phyloP scores from a whole-genome alignment of 1,140 invertebrate species.

The Papilio polyxenes region DNA sequence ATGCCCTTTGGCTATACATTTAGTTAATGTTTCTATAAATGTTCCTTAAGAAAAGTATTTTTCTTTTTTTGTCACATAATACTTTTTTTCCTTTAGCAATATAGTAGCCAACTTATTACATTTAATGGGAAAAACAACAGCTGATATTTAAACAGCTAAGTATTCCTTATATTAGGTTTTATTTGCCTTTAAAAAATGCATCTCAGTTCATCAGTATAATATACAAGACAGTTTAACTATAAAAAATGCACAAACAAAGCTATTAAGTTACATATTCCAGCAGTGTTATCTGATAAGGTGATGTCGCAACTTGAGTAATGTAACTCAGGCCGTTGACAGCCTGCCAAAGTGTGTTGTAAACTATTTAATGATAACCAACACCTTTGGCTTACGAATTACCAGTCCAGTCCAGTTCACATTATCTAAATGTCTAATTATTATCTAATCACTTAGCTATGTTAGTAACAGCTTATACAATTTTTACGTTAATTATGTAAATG shows the following conservation, averaged over 20 bases:
- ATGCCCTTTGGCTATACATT: too few relatives aligned
- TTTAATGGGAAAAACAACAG: too few relatives aligned
- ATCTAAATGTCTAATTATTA: neutral
- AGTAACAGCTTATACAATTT: too few relatives aligned
- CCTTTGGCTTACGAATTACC: neutral
- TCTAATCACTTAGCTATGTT: neutral
- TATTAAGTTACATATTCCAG: constrained; percentile 26
- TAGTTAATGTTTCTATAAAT: too few relatives aligned
- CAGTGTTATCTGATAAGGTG: constrained; percentile 20
- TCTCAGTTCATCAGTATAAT: neutral
- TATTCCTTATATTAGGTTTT: neutral
- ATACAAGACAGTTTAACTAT: neutral
- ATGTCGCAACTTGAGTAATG: constrained; percentile 10
- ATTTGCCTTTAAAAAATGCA: neutral
- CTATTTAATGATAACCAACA: neutral
- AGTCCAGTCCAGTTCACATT: neutral
- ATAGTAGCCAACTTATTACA: too few relatives aligned
- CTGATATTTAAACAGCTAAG: neutral
- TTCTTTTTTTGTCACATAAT: too few relatives aligned
- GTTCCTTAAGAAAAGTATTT: too few relatives aligned
- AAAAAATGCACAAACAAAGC: constrained; percentile 18
- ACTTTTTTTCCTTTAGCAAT: too few relatives aligned
- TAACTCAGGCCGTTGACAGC: constrained; percentile 5
- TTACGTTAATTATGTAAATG: too few relatives aligned
- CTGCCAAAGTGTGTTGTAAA: constrained; percentile 12